Evolutionary conservation across 2,113 vertebrate genomes (phyloP), one percentile per base, ranked within the genome.

Genomic region (Lates calcarifer): DNA sequence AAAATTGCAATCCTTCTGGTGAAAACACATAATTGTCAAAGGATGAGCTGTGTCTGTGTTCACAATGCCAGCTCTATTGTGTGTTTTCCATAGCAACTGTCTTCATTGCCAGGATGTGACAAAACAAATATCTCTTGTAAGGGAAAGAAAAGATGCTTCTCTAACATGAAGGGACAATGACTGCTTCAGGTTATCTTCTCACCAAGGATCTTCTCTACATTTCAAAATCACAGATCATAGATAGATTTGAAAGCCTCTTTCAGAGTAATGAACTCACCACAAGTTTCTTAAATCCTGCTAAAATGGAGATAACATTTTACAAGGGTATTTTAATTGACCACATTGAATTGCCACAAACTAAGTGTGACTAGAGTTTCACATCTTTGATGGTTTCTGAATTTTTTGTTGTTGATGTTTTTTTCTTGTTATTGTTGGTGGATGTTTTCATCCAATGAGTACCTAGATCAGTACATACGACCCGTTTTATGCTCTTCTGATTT

Each of bases 21-120:
- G 88, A 93, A 93, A 92, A 91, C 89, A 88, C 77, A 85, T 93
- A 91, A 92, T 94, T 93, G 90, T 90, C 77, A 88, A 67, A 86
- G 89, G 86, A 90, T 79, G 90, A 90, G 90, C 82, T 82, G 84
- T 88, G 89, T 90, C 75, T 90, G 83, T 26, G 39, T 81, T 89
- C 90, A 91, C 90, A 90, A 90, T 89, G 86, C 87, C 80, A 45
- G 79, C 87, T 67, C 83, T 74, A 90, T 93, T 94, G 92, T 92
- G 87, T 58, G 78, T 83, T 91, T 91, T 91, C 89, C 92, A 92
- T 94, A 94, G 93, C 91, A 94, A 93, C 93, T 91, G 93, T 93
- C 84, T 93, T 90, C 92, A 90, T 87, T 89, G 90, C 88, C 84
- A 87, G 89, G 81, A 93, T 93, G 90, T 90, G 90, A 91, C 90